A percentile compares a stretch with the other conserved stretches of the same genome.
Evolutionary conservation across 2,888 invertebrate genomes (phyloP).

Genomic region (Stictocephala bisonia): DNA sequence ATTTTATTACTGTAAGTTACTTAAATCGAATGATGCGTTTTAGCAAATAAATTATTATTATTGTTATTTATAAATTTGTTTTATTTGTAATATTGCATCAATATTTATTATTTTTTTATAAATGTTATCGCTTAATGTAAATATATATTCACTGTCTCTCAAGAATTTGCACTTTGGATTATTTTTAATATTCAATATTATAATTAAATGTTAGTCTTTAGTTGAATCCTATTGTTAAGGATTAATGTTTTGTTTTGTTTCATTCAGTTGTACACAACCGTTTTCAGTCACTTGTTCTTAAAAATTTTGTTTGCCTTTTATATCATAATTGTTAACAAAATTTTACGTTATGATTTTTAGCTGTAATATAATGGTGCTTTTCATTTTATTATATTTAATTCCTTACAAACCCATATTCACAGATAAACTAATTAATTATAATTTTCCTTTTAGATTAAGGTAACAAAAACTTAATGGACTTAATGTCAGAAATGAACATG

Average conservation of each 20-base stretch:
- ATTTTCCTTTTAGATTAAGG: constrained; percentile 47
- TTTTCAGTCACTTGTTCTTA: neutral
- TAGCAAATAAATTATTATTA: neutral
- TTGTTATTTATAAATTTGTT: constrained; percentile 1
- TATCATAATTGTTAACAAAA: neutral
- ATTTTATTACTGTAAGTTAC: neutral
- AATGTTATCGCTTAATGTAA: constrained; percentile 39
- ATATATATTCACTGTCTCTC: constrained; percentile 45
- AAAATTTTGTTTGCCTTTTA: constrained; percentile 3
- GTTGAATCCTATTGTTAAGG: neutral
- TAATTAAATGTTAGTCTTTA: neutral
- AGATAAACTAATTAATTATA: constrained; percentile 40
- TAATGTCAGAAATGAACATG: constrained; percentile 13
- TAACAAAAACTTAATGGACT: constrained; percentile 32
- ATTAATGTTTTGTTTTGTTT: too few relatives aligned
- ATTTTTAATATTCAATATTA: constrained; percentile 14
- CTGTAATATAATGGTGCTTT: constrained; percentile 48
- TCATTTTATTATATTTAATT: constrained; percentile 30
- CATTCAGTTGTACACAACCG: constrained; percentile 6
- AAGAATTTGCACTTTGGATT: constrained; percentile 39
- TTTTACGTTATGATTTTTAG: constrained; percentile 1
- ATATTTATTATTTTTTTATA: constrained; percentile 23
- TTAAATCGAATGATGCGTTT: neutral
- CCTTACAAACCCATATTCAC: constrained; percentile 40
- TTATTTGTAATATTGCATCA: neutral